Base-by-base conservation (phyloP, 2,797 vertebrate species). In the Sebastes elongatus region DNA sequence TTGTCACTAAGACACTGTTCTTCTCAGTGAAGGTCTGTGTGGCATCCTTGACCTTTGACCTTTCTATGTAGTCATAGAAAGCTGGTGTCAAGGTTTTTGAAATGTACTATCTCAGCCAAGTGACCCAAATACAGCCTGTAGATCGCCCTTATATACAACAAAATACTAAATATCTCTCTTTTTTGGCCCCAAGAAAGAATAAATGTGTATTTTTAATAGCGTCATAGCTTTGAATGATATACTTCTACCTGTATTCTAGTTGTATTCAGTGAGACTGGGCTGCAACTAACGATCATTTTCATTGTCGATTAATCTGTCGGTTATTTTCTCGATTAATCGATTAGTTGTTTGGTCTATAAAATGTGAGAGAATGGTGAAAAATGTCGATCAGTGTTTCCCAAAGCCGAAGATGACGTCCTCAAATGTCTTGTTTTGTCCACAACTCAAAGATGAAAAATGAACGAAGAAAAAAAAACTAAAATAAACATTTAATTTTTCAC, bases 11-110 rank as follows among this genome's bases (percentile, higher is more conserved):
- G 23, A 73, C 33, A 23, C 14, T 23, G 9, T 62, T 69, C 18
- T 70, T 28, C 22, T 69, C 57, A 68, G 11, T 5, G 16, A 7
- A 62, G 16, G 28, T n/a, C 10, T 38, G 14, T 13, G 20, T 33
- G 1, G 46, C 49, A 63, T 69, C 78, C 76, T 71, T 86, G 74
- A 74, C 81, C 80, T 81, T 67, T 86, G 74, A 87, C 73, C 82
- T 78, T 73, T 75, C 53, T 32, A 5, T 70, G 4, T 52, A 56
- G 69, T 75, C 22, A n/a, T 10, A 65, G 32, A 78, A 59, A 66
- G 25, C 62, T 25, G 5, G 2, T 60, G 10, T 56, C 22, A 28
- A 23, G 33, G 49, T 35, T 49, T 74, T 66, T 27, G 14, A 72
- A 63, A 49, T 66, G 7, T 25, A 10, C 14, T 18, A 14, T 62